phyloP scores from a whole-genome alignment of 1,140 invertebrate genomes.

The Octopus sinensis region DNA sequence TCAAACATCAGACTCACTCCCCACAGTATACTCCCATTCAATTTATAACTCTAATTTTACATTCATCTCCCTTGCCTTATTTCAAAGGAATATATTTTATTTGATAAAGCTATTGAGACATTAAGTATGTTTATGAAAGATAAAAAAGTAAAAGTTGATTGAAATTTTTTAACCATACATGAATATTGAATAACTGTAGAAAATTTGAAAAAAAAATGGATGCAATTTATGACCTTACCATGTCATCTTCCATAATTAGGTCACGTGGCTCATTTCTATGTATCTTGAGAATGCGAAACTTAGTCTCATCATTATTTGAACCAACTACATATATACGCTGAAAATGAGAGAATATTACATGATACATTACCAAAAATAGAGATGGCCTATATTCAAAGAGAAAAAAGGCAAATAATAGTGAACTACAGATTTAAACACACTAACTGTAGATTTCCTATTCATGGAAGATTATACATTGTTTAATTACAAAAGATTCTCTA shows the following conservation, averaged over 20 bases:
- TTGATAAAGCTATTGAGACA: too few relatives aligned
- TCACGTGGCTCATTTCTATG: slow-evolving; percentile 83
- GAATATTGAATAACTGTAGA: too few relatives aligned
- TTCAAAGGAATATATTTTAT: too few relatives aligned
- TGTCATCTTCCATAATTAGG: slow-evolving; percentile 82
- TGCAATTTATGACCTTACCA: slow-evolving; percentile 53
- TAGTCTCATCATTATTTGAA: slow-evolving; percentile 87
- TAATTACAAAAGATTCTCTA: background rate
- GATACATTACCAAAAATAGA: slow-evolving; percentile 3
- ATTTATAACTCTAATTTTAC: too few relatives aligned
- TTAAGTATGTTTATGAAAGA: too few relatives aligned
- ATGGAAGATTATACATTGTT: background rate
- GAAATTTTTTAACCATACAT: too few relatives aligned
- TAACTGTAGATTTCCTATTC: background rate
- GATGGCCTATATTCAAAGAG: slow-evolving; percentile 5
- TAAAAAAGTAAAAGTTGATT: too few relatives aligned
- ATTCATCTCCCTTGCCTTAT: too few relatives aligned
- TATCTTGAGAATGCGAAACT: slow-evolving; percentile 89
- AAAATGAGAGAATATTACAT: slow-evolving; percentile 22
- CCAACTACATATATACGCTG: slow-evolving; percentile 83
- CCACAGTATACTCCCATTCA: too few relatives aligned
- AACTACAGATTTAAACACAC: background rate
- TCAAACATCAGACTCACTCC: too few relatives aligned
- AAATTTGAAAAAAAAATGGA: background rate
- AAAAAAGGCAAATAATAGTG: slow-evolving; percentile 14